Percentiles rank a stretch among this genome's conserved stretches.
Conservation (phyloP, 2,888 invertebrate genomes). For the Apamea monoglypha region DNA sequence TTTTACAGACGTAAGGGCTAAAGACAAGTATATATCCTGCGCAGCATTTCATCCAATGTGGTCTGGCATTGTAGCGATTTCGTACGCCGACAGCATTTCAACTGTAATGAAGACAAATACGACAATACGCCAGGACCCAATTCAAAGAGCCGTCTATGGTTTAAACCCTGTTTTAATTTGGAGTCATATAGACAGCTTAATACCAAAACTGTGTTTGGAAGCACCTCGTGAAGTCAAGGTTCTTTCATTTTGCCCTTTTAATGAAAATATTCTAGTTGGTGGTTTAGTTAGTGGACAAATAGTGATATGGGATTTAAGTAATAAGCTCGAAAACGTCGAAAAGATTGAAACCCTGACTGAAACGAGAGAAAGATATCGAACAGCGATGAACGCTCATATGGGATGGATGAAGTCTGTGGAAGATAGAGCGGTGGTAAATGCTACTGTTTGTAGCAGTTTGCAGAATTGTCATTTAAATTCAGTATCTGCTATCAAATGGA, state of each 20-base stretch:
- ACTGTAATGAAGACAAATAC: conserved; percentile 82
- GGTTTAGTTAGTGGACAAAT: conserved; percentile 94
- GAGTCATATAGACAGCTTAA: conserved; percentile 93
- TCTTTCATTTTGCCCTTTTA: conserved; percentile 92
- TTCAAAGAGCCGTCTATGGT: conserved; percentile 90
- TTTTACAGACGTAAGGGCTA: conserved; percentile 92
- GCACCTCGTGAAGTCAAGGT: conserved; percentile 92
- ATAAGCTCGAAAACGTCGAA: conserved; percentile 91
- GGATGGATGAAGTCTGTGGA: conserved; percentile 92
- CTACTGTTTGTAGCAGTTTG: conserved; percentile 91
- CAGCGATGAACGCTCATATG: conserved; percentile 91
- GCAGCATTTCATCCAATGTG: conserved; percentile 93
- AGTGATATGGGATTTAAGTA: conserved; percentile 92
- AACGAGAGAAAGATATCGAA: conserved; percentile 91
- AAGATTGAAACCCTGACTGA: conserved; percentile 91
- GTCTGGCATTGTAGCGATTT: conserved; percentile 92
- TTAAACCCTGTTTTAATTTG: conserved; percentile 93
- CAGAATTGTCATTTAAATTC: conserved; percentile 91
- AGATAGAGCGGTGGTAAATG: conserved; percentile 89
- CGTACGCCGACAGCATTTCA: conserved; percentile 91
- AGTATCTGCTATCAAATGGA: conserved; percentile 93
- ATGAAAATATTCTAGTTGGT: conserved; percentile 93
- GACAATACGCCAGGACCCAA: conserved; percentile 83
- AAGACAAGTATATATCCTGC: conserved; percentile 92
- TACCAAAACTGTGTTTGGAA: conserved; percentile 93